Conservation (phyloP, 2,113 vertebrate genomes). For the Entelurus aequoreus region DNA sequence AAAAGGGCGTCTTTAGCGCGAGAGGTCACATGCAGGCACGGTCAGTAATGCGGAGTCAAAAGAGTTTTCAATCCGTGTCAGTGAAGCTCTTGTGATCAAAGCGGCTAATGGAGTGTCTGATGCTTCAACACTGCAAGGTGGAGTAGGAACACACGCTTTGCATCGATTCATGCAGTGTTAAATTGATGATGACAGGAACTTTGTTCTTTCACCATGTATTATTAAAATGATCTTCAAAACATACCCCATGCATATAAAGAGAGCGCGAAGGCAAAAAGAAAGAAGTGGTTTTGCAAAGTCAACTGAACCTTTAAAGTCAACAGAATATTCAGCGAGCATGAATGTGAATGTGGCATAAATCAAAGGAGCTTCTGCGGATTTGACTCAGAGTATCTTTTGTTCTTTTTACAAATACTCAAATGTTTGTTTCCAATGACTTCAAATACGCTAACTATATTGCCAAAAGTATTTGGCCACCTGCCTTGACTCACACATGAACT, state of each 20-base stretch:
- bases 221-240: conserved; percentile 6
- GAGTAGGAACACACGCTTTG: conserved; percentile 13
- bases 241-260: neutral
- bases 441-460: too few relatives aligned
- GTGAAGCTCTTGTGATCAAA: conserved; percentile 32
- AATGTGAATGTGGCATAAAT: too few relatives aligned
- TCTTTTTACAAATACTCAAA: too few relatives aligned
- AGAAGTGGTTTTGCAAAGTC: too few relatives aligned
- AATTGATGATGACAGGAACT: conserved; percentile 18
- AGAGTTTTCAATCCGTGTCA: conserved; percentile 34
- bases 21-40: conserved; percentile 17
- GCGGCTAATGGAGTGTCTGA: conserved; percentile 31
- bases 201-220: neutral
- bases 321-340: too few relatives aligned
- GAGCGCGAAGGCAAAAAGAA: too few relatives aligned
- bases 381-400: too few relatives aligned
- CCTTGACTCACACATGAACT: too few relatives aligned
- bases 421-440: too few relatives aligned
- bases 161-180: conserved; percentile 25
- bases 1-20: conserved; percentile 24
- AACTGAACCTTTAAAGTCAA: too few relatives aligned
- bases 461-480: too few relatives aligned
- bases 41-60: conserved; percentile 23
- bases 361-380: too few relatives aligned
- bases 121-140: conserved; percentile 8